Conservation (phyloP, 2,113 vertebrate genomes). For the Albula goreensis region DNA sequence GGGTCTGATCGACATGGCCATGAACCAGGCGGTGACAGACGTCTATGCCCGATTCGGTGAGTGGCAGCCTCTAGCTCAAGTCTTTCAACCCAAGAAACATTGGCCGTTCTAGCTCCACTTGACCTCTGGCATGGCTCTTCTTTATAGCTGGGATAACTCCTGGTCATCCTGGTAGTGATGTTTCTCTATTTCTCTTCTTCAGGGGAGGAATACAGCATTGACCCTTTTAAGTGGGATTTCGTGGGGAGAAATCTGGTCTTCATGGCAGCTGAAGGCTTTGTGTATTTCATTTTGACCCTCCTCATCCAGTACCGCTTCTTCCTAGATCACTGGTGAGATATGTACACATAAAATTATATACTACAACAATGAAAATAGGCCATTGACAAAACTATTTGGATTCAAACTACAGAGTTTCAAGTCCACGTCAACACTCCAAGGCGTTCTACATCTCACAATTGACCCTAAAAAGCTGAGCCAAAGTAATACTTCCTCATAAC, state of each 20-base stretch:
- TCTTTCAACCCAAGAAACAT: background rate
- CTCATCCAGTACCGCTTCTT: conserved; percentile 84
- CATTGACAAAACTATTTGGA: too few species aligned
- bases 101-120: background rate
- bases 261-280: conserved; percentile 84
- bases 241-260: conserved; percentile 86
- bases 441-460: too few species aligned
- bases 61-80: conserved; percentile 30
- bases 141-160: background rate
- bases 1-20: conserved; percentile 91
- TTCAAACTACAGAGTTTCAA: too few species aligned
- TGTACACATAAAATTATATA: background rate
- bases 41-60: conserved; percentile 92
- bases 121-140: background rate
- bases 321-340: conserved; percentile 75
- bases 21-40: conserved; percentile 93
- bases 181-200: conserved; percentile 27
- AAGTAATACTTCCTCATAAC: too few species aligned
- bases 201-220: conserved; percentile 80
- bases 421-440: too few species aligned
- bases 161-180: background rate
- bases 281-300: conserved; percentile 84
- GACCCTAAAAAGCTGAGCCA: too few species aligned
- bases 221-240: conserved; percentile 91
- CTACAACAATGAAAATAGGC: background rate